Evolutionary conservation across 2,113 vertebrate genomes (phyloP).

Genomic region (Phalacrocorax carbo): DNA sequence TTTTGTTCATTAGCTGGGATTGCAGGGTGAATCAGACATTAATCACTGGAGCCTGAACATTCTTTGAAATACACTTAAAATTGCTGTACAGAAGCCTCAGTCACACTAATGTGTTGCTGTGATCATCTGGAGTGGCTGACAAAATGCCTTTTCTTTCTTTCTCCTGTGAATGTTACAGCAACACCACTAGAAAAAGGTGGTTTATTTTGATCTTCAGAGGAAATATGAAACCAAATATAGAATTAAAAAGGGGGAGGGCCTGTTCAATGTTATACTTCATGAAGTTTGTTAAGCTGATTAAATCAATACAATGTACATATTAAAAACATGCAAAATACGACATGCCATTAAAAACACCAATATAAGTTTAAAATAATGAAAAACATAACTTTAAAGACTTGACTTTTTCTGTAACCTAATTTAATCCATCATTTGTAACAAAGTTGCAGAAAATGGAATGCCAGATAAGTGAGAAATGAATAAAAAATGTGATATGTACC

Average conservation of each 20-base stretch:
- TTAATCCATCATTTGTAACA: background rate
- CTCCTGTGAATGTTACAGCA: background rate
- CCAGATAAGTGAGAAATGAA: background rate
- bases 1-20: background rate
- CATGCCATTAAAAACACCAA: background rate
- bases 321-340: background rate
- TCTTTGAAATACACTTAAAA: background rate
- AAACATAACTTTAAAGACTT: background rate
- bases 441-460: background rate
- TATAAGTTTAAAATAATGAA: background rate
- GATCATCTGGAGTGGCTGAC: background rate
- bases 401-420: background rate
- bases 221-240: background rate
- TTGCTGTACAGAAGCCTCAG: background rate
- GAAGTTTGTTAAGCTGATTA: background rate
- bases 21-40: background rate
- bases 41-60: background rate
- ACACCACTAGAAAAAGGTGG: background rate
- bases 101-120: background rate
- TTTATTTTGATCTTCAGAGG: constrained; percentile 6
- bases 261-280: background rate
- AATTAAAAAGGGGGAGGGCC: background rate
- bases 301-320: background rate
- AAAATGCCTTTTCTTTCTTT: constrained; percentile 4
- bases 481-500: background rate